Base-by-base conservation (phyloP, 2,888 invertebrate genomes). In the Lasioglossum figueresi region DNA sequence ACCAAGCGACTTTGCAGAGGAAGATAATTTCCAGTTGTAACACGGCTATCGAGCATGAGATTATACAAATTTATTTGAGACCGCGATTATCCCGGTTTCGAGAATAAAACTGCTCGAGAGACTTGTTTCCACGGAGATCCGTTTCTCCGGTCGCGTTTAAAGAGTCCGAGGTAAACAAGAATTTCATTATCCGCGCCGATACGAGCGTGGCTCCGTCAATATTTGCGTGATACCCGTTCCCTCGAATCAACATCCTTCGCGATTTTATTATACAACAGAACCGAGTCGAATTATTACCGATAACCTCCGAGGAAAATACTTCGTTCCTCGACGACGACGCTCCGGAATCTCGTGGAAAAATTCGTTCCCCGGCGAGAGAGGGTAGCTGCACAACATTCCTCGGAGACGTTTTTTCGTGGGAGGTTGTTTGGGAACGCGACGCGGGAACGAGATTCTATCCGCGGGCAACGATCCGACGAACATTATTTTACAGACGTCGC, bases 401-500 rank as follows among this genome's bases (percentile, higher is more conserved):
- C 59, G 27, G 27, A n/a, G 59, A 27, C 27, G 27, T 59, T 66
- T 66, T 63, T 34, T 34, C 66, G 31, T 16, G 31, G 19, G 16
- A 34, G 66, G 12, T 27, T 59, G 59, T 59, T 59, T 14, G 14
- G 63, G 14, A 27, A 6, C 31, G 16, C 5, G 31, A 31, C 63
- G 16, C 63, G 48, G 48, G 31, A 34, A 66, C 66, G 66, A 66
- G 59, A 59, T 59, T 14, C 27, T 59, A 27, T 59, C 27, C 14
- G 59, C 27, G 4, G 27, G n/a, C 52, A 23, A 14, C 19, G 66
- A 66, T 34, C 66, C 66, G 31, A 8, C 16, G 66, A 66, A 31
- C 66, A 66, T 66, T 66, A 66, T 66, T 66, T 34, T 66, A 34
- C 16, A 66, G 66, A 66, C 66, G 19, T 66, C 43, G 75, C 52